Evolutionary conservation across 2,797 vertebrate genomes (phyloP).

Genomic region (Schizopygopsis malacanthus): DNA sequence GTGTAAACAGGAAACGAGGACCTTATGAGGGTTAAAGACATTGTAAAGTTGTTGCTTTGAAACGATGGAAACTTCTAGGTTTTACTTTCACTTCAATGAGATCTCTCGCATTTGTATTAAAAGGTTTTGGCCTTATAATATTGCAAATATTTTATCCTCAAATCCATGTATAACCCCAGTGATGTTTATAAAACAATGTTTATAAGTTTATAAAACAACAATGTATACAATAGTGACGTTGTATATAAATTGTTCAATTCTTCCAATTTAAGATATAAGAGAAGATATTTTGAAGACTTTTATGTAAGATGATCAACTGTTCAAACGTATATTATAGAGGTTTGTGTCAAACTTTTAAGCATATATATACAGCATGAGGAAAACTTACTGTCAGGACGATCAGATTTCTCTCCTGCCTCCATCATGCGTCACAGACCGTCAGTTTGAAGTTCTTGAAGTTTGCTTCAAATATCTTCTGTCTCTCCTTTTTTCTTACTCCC

Average conservation of each 20-base stretch:
- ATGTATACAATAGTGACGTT: not conserved
- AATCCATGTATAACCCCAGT: not conserved
- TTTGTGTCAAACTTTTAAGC: not conserved
- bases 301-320: not conserved
- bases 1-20: too few species aligned
- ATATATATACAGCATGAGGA: not conserved
- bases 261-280: too few species aligned
- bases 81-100: not conserved
- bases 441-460: not conserved
- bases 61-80: not conserved
- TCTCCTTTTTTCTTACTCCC: not conserved
- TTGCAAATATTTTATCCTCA: not conserved
- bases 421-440: not conserved
- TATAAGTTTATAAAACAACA: not conserved
- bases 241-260: not conserved
- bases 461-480: not conserved
- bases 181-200: not conserved
- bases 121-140: not conserved
- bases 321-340: not conserved
- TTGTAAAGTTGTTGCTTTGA: not conserved
- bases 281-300: not conserved
- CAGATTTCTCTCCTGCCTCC: not conserved
- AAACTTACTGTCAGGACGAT: not conserved
- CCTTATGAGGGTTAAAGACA: not conserved
- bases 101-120: not conserved